Conservation (phyloP, 2,888 invertebrate genomes). For the Tanaodytes sp. region DNA sequence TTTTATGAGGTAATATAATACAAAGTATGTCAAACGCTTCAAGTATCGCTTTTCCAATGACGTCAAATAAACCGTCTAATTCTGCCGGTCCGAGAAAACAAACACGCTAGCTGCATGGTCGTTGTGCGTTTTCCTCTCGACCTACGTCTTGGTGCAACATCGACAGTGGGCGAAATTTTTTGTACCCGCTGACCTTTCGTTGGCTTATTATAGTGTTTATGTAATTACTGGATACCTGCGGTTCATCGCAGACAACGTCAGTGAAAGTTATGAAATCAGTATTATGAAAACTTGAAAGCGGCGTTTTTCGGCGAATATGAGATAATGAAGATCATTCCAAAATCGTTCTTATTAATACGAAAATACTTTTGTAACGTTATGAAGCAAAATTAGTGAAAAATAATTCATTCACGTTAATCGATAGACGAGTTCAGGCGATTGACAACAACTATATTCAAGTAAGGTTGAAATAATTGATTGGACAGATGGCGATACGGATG, state of each 20-base stretch:
- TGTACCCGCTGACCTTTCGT: constrained; percentile 62
- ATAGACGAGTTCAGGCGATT: too few species aligned
- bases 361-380: too few species aligned
- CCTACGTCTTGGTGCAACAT: constrained; percentile 56
- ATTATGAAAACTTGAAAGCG: constrained; percentile 14
- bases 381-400: too few species aligned
- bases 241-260: constrained; percentile 40
- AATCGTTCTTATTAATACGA: too few species aligned
- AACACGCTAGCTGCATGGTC: constrained; percentile 35
- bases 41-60: constrained; percentile 20
- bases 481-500: constrained; percentile 40
- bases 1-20: constrained; percentile 43
- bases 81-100: constrained; percentile 39
- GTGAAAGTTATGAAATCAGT: constrained; percentile 50
- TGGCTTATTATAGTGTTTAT: constrained; percentile 55
- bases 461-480: too few species aligned
- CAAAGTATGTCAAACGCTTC: constrained; percentile 41
- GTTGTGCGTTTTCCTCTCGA: constrained; percentile 25
- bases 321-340: too few species aligned
- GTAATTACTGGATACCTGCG: constrained; percentile 50
- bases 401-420: too few species aligned
- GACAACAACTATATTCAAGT: too few species aligned
- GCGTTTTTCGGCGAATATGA: neutral
- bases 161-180: constrained; percentile 64
- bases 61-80: constrained; percentile 29